These are phyloP conservation scores for Drosophila subpulchrella DNA, from an alignment of 1,140 invertebrate genomes.

Conservation along the genomic window DNA sequence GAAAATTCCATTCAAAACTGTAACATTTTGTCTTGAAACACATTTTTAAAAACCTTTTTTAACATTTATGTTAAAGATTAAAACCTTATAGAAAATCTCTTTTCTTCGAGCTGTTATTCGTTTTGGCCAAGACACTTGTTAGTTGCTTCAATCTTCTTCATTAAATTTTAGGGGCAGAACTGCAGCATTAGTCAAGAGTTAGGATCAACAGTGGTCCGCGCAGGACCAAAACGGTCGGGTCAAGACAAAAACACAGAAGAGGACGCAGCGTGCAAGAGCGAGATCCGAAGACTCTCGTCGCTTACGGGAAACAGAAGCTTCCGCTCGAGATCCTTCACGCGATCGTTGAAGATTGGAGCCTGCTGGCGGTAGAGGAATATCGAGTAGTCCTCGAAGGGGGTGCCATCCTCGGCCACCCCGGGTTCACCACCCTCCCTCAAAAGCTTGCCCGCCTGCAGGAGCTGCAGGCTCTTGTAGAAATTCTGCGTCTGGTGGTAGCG, in stretches of 20 bases:
- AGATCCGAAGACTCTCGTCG: constrained; percentile 42
- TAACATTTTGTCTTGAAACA: background rate
- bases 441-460: constrained; percentile 88
- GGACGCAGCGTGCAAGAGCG: constrained; percentile 30
- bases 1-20: background rate
- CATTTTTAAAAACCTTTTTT: background rate
- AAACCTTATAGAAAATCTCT: background rate
- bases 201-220: constrained; percentile 9
- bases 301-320: constrained; percentile 91
- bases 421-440: constrained; percentile 83
- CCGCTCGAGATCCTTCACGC: constrained; percentile 91
- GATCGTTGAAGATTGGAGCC: constrained; percentile 90
- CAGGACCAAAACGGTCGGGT: constrained; percentile 14
- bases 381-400: constrained; percentile 90
- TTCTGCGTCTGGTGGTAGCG: constrained; percentile 89
- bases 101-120: background rate
- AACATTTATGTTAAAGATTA: background rate
- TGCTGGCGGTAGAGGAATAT: constrained; percentile 91
- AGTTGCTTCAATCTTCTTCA: constrained; percentile 1
- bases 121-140: constrained; percentile 4
- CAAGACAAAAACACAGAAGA: constrained; percentile 37
- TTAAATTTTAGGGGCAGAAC: background rate
- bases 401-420: constrained; percentile 73
- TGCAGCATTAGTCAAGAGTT: constrained; percentile 28
- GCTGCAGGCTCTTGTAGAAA: constrained; percentile 91